Percentiles rank a stretch among this genome's conserved stretches.
These are phyloP conservation scores for Teleogryllus occipitalis DNA, from an alignment of 1,140 invertebrate genomes.

Conservation along the genomic window DNA sequence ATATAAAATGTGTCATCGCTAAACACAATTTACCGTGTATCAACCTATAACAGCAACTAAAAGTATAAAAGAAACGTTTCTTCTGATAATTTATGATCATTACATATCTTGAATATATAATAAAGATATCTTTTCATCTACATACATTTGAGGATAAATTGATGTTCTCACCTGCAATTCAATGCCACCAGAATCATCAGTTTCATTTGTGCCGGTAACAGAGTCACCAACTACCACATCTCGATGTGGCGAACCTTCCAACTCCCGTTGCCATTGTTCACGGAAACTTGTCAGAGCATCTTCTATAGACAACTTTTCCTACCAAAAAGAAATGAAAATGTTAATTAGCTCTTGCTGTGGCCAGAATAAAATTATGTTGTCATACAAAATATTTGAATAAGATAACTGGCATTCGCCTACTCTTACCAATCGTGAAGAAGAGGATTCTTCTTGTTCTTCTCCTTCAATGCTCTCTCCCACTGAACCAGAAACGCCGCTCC, in stretches of 20 bases:
- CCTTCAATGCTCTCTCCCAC: constrained; percentile 14
- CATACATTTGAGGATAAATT: too few species aligned
- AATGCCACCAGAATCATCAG: background rate
- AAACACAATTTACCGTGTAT: too few species aligned
- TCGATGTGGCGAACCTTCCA: background rate
- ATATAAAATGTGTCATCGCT: too few species aligned
- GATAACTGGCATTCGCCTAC: too few species aligned
- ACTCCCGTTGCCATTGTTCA: constrained; percentile 16
- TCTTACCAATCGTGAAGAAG: constrained; percentile 14
- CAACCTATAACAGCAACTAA: too few species aligned
- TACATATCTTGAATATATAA: too few species aligned
- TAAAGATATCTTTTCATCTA: too few species aligned
- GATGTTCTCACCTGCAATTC: background rate
- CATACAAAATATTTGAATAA: background rate
- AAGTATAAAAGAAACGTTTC: too few species aligned
- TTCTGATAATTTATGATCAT: too few species aligned
- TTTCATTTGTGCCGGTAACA: too few species aligned
- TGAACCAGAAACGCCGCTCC: constrained; percentile 12
- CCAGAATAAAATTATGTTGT: background rate
- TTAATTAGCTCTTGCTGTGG: background rate
- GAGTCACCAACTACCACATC: too few species aligned
- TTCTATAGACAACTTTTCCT: constrained; percentile 2
- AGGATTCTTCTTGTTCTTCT: constrained; percentile 20
- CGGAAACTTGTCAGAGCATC: constrained; percentile 18
- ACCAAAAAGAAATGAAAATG: background rate